These are phyloP conservation scores for Stercorarius parasiticus DNA, from an alignment of 2,113 vertebrate species.

Conservation along the genomic window DNA sequence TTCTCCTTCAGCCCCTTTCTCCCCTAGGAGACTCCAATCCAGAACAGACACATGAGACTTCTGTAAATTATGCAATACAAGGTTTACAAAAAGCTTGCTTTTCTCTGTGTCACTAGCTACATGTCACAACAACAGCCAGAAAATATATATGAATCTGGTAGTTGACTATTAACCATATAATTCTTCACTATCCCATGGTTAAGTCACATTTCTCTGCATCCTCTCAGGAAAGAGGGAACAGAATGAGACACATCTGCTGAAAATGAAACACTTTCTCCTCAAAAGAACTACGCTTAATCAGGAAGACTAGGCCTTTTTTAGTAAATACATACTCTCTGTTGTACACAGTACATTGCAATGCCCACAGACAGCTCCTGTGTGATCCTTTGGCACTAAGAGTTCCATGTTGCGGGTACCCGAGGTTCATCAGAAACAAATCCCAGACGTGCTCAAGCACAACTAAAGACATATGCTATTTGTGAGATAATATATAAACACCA, in stretches of 20 bases:
- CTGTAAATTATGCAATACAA: background rate
- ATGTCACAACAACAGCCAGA: background rate
- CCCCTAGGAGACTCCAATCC: background rate
- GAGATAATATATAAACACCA: background rate
- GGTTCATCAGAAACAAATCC: slow-evolving; percentile 1
- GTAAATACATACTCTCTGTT: background rate
- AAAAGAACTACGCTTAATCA: slow-evolving; percentile 2
- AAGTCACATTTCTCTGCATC: background rate
- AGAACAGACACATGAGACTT: background rate
- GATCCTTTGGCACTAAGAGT: slow-evolving; percentile 4
- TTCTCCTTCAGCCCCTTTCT: background rate
- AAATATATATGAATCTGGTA: background rate
- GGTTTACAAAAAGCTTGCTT: background rate
- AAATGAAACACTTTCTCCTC: slow-evolving; percentile 39
- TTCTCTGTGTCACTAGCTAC: background rate
- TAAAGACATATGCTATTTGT: background rate
- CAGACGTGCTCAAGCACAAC: background rate
- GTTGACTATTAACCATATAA: slow-evolving; percentile 25
- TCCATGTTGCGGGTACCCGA: background rate
- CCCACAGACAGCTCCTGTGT: slow-evolving; percentile 21
- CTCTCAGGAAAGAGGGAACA: slow-evolving; percentile 16
- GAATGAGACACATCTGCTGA: slow-evolving; percentile 20
- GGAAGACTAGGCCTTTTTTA: background rate
- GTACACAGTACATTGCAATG: background rate
- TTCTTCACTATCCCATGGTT: slow-evolving; percentile 6